Evolutionary conservation across 1,140 invertebrate genomes (phyloP), one percentile per base, ranked within the genome.

Genomic region (Drosophila aff.): DNA sequence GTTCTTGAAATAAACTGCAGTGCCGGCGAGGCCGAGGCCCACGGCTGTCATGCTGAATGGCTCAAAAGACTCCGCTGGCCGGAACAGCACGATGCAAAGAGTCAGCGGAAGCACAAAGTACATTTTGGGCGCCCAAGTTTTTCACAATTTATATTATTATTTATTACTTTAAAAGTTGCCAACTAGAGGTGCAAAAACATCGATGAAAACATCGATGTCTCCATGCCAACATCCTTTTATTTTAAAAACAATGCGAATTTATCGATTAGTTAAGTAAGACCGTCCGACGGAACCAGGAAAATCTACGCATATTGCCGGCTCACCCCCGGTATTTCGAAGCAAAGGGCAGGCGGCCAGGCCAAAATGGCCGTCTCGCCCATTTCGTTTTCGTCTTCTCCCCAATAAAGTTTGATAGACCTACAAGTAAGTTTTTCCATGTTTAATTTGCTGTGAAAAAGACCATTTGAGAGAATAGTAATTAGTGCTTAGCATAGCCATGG

Each of bases 401-500:
- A 41, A 73, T 38, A 74, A 49, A 74, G 46, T 74, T 73, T 74
- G 68, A 73, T 74, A 74, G 67, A 74, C 71, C 69, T 73, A 74
- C 71, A 74, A 73, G 71, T 74, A 73, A 74, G 71, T 15, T n/a
- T 47, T 53, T 18, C 10, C 0, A 4, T 2, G 15, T 13, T 31
- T 0, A 38, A 31, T 43, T 41, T 10, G 10, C 7, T 28, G 43
- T 23, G 4, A 55, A 38, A 28, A 36, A 21, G 0, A 8, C 21
- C 1, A 11, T 60, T 4, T 21, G 13, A n/a, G 2, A 21, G 11
- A 26, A 5, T 9, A 28, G 0, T 21, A 36, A 11, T 9, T 23
- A 16, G 7, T 11, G 23, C 15, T 28, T 9, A n/a, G 15, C 21
- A 26, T n/a, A 23, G 47, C 5, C 31, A 38, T 33, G 0, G 8